phyloP scores from a whole-genome alignment of 2,113 vertebrate species.

The Gnathonemus echidnorhynchus region DNA sequence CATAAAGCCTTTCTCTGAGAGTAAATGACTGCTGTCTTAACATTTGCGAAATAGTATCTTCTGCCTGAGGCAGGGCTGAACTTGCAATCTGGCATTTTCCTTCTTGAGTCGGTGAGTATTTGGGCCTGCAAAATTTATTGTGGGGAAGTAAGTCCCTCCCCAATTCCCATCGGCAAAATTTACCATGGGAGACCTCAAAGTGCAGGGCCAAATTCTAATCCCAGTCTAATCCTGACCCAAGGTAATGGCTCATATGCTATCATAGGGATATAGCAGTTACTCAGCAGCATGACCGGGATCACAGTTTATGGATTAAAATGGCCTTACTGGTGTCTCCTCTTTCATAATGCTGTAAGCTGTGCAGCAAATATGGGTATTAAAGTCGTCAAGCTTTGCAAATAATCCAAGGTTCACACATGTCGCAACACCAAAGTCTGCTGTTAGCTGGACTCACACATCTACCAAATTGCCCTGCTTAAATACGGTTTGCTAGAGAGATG shows the following conservation, averaged over 20 bases:
- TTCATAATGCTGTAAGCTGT: background rate
- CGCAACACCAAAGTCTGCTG: background rate
- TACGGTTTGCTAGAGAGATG: background rate
- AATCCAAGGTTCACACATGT: background rate
- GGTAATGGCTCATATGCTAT: background rate
- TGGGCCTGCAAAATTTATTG: background rate
- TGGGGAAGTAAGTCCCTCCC: too few relatives aligned
- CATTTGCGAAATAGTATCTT: background rate
- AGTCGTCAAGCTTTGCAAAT: background rate
- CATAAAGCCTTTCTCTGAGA: background rate
- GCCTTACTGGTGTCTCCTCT: background rate
- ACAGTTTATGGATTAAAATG: background rate
- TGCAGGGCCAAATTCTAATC: background rate
- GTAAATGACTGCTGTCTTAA: background rate
- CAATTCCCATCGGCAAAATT: background rate
- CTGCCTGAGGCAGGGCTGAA: background rate
- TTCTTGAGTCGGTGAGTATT: too few relatives aligned
- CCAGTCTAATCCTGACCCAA: background rate
- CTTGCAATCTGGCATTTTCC: too few relatives aligned
- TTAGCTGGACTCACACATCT: background rate
- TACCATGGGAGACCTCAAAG: background rate
- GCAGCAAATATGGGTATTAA: background rate
- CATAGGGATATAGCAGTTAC: background rate
- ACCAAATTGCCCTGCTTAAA: background rate
- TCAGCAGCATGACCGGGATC: background rate